Evolutionary conservation across 2,888 invertebrate genomes (phyloP).

Genomic region (Spodoptera exigua): DNA sequence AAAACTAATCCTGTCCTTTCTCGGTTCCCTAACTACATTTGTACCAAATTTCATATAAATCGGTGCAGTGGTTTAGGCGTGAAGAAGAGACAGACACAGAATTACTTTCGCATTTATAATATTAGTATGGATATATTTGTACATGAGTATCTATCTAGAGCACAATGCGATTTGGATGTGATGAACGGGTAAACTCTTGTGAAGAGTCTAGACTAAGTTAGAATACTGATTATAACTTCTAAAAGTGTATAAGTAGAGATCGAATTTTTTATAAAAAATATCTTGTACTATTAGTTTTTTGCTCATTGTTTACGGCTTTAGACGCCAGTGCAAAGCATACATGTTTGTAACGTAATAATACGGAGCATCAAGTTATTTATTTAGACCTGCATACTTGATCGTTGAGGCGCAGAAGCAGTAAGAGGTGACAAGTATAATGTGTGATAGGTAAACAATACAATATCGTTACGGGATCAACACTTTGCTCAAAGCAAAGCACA

Average conservation of each 20-base stretch:
- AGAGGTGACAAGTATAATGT: slow-evolving; percentile 32
- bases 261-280: slow-evolving; percentile 59
- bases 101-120: too few species aligned
- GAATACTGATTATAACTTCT: slow-evolving; percentile 53
- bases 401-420: slow-evolving; percentile 39
- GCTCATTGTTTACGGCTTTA: slow-evolving; percentile 36
- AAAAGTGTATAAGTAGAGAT: slow-evolving; percentile 58
- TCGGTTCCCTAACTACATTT: too few species aligned
- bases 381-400: slow-evolving; percentile 30
- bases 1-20: too few species aligned
- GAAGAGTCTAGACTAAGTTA: slow-evolving; percentile 70
- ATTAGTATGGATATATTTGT: too few species aligned
- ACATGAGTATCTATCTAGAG: slow-evolving; percentile 42
- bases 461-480: slow-evolving; percentile 17
- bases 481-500: slow-evolving; percentile 49
- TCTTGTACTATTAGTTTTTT: slow-evolving; percentile 44
- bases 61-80: too few species aligned
- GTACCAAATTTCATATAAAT: too few species aligned
- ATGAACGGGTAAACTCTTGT: slow-evolving; percentile 76
- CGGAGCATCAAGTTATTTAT: slow-evolving; percentile 54
- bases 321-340: slow-evolving; percentile 51
- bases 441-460: slow-evolving; percentile 36
- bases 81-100: too few species aligned
- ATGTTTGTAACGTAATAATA: slow-evolving; percentile 53
- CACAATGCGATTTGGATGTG: slow-evolving; percentile 73